Evolutionary conservation across 1,140 invertebrate genomes (phyloP), one percentile per base, ranked within the genome.

Genomic region (Camponotus vicinus): DNA sequence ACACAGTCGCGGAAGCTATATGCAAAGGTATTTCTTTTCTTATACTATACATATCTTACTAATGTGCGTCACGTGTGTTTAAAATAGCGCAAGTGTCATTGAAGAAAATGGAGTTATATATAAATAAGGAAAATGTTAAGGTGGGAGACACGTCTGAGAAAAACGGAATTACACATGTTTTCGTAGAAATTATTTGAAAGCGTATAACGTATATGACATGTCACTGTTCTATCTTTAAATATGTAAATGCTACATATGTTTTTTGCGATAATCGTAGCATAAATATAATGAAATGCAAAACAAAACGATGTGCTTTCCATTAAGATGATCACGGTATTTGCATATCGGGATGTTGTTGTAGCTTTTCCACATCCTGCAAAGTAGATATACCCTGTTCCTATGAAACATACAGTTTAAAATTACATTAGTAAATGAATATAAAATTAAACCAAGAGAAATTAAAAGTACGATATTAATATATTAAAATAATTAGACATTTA

Each of bases 381-480:
- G 97, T 97, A 75, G 96, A 96, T 86, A 97, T 96, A 61, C 97
- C 97, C 88, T 97, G 96, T 88, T 97, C 97, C 93, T 98, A 96
- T 84, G 96, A 83, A 9, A 69, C 86, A 87, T 84, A 63, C 45
- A 77, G 77, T 84, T 55, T 18, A 21, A 27, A 55, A 69, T 3
- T 49, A 67, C n/a, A 0, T 77, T 57, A 52, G 73, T 45, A 4
- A 64, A 27, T 1, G n/a, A 61, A 63, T 2, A 11, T 49, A 11
- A 7, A 37, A 70, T 73, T 55, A 18, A 5, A 69, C 40, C 2
- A 52, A 52, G 4, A 18, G 4, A 37, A 7, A 69, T 70, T 63
- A 45, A 69, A 45, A 32, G 9, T 67, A 13, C 45, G 3, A 67
- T 63, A 34, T 63, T 32, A 40, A 55, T 42, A 71, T 40, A 57